phyloP scores from a whole-genome alignment of 2,888 invertebrate genomes.

The Endomychus coccineus region DNA sequence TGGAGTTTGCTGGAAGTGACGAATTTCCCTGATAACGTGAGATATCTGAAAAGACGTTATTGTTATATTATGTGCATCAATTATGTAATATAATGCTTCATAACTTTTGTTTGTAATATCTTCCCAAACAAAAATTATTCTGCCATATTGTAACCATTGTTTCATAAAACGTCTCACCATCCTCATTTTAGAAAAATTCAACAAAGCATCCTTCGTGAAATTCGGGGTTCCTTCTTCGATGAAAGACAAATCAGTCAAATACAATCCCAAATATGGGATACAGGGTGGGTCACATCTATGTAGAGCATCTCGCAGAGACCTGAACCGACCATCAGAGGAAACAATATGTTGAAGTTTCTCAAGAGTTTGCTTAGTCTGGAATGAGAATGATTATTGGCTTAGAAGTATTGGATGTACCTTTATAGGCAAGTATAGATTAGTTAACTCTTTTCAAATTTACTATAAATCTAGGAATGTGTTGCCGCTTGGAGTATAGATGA shows the following conservation, averaged over 20 bases:
- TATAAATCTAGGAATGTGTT: too few relatives aligned
- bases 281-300: conserved; percentile 86
- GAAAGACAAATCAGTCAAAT: conserved; percentile 83
- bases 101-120: too few relatives aligned
- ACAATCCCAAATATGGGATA: conserved; percentile 82
- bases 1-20: conserved; percentile 84
- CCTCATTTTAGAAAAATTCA: conserved; percentile 92
- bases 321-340: conserved; percentile 81
- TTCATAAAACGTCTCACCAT: too few relatives aligned
- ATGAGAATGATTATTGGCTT: conserved; percentile 22
- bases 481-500: too few relatives aligned
- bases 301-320: conserved; percentile 77
- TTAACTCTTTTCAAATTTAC: too few relatives aligned
- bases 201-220: conserved; percentile 77
- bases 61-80: too few relatives aligned
- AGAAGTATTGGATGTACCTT: too few relatives aligned
- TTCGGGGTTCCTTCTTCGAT: conserved; percentile 91
- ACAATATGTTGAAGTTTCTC: conserved; percentile 80
- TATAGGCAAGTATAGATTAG: too few relatives aligned
- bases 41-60: conserved; percentile 65
- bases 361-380: conserved; percentile 78
- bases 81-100: too few relatives aligned
- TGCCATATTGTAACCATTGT: too few relatives aligned
- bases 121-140: too few relatives aligned
- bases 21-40: conserved; percentile 85